A percentile compares a stretch with the other conserved stretches of the same genome.
Conservation (phyloP, 2,113 vertebrate genomes). For the Ciconia boyciana region DNA sequence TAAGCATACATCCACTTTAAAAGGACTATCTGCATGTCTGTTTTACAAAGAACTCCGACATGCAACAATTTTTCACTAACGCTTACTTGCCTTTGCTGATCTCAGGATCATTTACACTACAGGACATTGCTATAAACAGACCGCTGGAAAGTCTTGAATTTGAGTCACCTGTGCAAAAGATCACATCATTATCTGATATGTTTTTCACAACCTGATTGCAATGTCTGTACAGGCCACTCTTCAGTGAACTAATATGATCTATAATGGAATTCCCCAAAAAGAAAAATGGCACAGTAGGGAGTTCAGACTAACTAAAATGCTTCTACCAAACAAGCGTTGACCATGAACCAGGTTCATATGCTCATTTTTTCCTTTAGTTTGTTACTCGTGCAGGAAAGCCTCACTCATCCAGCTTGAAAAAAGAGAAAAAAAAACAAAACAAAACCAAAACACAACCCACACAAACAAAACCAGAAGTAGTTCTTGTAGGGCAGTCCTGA, state of each 20-base stretch:
- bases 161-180: neutral
- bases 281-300: neutral
- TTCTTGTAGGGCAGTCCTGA: neutral
- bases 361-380: neutral
- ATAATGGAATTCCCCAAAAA: neutral
- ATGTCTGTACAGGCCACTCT: neutral
- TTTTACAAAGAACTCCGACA: neutral
- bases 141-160: neutral
- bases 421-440: neutral
- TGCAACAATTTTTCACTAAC: neutral
- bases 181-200: neutral
- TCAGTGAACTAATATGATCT: neutral
- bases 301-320: neutral
- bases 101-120: neutral
- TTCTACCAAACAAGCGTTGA: neutral
- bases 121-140: neutral
- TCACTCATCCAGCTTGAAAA: neutral
- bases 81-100: neutral
- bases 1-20: neutral
- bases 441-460: neutral
- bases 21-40: neutral
- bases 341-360: neutral
- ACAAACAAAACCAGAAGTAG: neutral
- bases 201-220: neutral
- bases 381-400: neutral